Base-by-base conservation (phyloP, 2,113 vertebrate genomes). In the Stigmatopora argus region DNA sequence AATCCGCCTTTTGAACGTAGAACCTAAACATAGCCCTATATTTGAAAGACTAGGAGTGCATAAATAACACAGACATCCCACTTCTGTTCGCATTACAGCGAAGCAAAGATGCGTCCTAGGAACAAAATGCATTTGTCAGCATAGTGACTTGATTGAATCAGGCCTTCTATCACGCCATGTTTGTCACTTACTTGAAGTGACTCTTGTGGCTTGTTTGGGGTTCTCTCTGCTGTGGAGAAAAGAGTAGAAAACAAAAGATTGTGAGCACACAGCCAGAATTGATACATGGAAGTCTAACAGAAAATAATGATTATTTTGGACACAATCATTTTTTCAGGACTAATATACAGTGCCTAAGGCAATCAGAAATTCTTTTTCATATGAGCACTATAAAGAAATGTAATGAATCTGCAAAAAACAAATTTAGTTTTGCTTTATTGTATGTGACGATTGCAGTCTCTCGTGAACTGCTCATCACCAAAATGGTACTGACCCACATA, bases 131-230 rank as follows among this genome's bases (percentile, higher is more conserved):
- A 26, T 72, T 72, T 62, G 75, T 85, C 76, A 76, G 58, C 67
- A 60, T 64, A 69, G 60, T 70, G 75, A 48, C 76, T 66, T 70
- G 81, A 83, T 83, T 77, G 75, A 86, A 80, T 87, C 70, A 84
- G 77, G 76, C 31, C 80, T 80, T 19, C 71, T 63, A 72, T 83
- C 82, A 78, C 59, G 48, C 2, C 61, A 31, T 14, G 72, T 79
- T 73, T 83, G 81, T 66, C 77, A 89, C 89, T 90, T 83, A 92
- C 91, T 86, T 83, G 90, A 85, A 89, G 74, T 89, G 74, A 90
- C 77, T 90, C 86, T 88, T 75, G 89, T 88, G 65, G 86, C 82
- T 82, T 88, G 89, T 74, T 86, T 68, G 71, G 86, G 79, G 79
- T 89, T 85, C 19, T 89, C 86, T 81, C 83, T 84, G 80, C 91